Conservation (phyloP, 1,140 invertebrate genomes). For the Cydia amplana region DNA sequence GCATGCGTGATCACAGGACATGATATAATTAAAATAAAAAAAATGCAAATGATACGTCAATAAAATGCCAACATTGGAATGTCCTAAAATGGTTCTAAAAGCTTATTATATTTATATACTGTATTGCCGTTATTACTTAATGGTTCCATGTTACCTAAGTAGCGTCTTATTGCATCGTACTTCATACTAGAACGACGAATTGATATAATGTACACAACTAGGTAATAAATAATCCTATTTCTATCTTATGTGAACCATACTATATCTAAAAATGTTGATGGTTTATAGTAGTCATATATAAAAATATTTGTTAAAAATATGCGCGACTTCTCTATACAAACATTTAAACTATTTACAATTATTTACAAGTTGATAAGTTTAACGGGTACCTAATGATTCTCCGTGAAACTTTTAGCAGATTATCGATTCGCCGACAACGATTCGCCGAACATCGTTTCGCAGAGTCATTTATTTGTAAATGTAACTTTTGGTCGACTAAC, state of each 20-base stretch:
- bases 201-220: slow-evolving; percentile 23
- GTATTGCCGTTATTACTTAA: slow-evolving; percentile 47
- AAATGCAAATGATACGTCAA: slow-evolving; percentile 1
- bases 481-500: too few species aligned
- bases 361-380: slow-evolving; percentile 52
- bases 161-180: slow-evolving; percentile 21
- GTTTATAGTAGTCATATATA: slow-evolving; percentile 53
- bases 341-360: slow-evolving; percentile 61
- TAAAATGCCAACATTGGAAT: slow-evolving; percentile 29
- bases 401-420: too few species aligned
- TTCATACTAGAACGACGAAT: background rate
- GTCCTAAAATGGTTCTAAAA: slow-evolving; percentile 12
- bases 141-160: slow-evolving; percentile 52
- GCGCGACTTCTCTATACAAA: slow-evolving; percentile 67
- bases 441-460: too few species aligned
- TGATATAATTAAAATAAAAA: background rate
- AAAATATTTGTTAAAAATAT: slow-evolving; percentile 77
- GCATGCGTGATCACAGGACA: slow-evolving; percentile 23
- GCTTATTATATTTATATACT: slow-evolving; percentile 7
- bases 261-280: slow-evolving; percentile 29
- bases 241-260: background rate
- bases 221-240: background rate
- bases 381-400: too few species aligned
- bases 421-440: too few species aligned
- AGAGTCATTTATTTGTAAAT: too few species aligned